phyloP scores from a whole-genome alignment of 1,140 invertebrate genomes.

The Drosophila orosa region DNA sequence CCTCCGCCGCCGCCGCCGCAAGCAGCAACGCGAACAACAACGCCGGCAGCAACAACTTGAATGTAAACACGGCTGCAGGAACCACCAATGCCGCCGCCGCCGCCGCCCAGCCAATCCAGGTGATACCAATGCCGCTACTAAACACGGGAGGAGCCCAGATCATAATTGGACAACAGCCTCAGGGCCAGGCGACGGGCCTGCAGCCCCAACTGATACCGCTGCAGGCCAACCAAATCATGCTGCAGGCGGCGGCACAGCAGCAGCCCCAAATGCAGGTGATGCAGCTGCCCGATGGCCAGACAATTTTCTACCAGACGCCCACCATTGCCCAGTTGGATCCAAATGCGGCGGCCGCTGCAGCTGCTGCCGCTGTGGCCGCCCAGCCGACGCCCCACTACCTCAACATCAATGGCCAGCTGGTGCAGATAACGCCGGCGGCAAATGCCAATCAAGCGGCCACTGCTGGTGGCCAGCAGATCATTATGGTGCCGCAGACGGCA shows the following conservation, averaged over 20 bases:
- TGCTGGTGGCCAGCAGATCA: slow-evolving; percentile 69
- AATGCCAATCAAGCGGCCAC: slow-evolving; percentile 48
- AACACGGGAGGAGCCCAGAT: slow-evolving; percentile 69
- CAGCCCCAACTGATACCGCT: slow-evolving; percentile 71
- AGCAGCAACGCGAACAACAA: slow-evolving; percentile 37
- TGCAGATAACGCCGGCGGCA: slow-evolving; percentile 86
- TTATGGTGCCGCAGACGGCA: slow-evolving; percentile 82
- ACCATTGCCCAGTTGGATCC: slow-evolving; percentile 62
- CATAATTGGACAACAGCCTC: slow-evolving; percentile 73
- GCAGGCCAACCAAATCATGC: slow-evolving; percentile 79
- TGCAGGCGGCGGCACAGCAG: slow-evolving; percentile 72
- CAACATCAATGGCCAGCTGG: slow-evolving; percentile 90
- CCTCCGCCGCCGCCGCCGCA: slow-evolving; percentile 9
- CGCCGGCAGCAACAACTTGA: slow-evolving; percentile 32
- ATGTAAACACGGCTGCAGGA: slow-evolving; percentile 11
- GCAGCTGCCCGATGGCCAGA: slow-evolving; percentile 96
- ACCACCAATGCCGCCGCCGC: slow-evolving; percentile 3
- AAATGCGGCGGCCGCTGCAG: slow-evolving; percentile 50
- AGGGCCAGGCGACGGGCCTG: slow-evolving; percentile 40
- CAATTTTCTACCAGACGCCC: slow-evolving; percentile 91
- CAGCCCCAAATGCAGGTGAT: slow-evolving; percentile 91
- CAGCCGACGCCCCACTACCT: slow-evolving; percentile 87
- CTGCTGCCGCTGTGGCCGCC: slow-evolving; percentile 74
- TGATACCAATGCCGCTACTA: slow-evolving; percentile 78
- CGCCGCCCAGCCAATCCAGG: slow-evolving; percentile 65